Percentiles rank a stretch among this genome's conserved stretches.
Evolutionary conservation across 1,140 invertebrate genomes (phyloP).

Genomic region (Diachasmimorpha longicaudata): DNA sequence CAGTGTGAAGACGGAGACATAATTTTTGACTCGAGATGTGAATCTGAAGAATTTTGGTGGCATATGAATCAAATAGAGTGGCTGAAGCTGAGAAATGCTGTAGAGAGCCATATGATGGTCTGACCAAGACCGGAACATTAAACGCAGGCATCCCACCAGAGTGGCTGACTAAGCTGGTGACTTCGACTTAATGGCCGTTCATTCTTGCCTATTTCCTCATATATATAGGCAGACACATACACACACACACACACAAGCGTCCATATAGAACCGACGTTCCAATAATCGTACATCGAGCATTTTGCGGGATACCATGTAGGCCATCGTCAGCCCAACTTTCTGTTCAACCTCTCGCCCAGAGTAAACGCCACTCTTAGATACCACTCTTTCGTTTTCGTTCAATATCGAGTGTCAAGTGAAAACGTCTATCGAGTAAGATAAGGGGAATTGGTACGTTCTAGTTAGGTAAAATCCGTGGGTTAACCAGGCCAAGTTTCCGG

Average conservation of each 20-base stretch:
- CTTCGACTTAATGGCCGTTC: constrained; percentile 42
- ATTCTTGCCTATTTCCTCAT: constrained; percentile 33
- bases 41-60: neutral
- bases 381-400: neutral
- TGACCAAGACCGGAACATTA: constrained; percentile 34
- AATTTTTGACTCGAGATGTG: neutral
- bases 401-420: constrained; percentile 20
- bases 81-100: neutral
- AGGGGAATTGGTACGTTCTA: neutral
- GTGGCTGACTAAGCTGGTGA: constrained; percentile 46
- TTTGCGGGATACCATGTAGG: constrained; percentile 25
- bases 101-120: neutral
- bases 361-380: neutral
- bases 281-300: constrained; percentile 34
- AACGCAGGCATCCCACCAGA: constrained; percentile 40
- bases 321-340: neutral
- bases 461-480: neutral
- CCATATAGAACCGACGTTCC: neutral
- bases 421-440: constrained; percentile 3
- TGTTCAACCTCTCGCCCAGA: neutral
- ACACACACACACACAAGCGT: too few species aligned
- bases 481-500: neutral
- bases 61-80: neutral
- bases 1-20: neutral
- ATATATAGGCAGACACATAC: neutral